Conservation (phyloP, 2,888 invertebrate species). For the Cloeon dipterum region DNA sequence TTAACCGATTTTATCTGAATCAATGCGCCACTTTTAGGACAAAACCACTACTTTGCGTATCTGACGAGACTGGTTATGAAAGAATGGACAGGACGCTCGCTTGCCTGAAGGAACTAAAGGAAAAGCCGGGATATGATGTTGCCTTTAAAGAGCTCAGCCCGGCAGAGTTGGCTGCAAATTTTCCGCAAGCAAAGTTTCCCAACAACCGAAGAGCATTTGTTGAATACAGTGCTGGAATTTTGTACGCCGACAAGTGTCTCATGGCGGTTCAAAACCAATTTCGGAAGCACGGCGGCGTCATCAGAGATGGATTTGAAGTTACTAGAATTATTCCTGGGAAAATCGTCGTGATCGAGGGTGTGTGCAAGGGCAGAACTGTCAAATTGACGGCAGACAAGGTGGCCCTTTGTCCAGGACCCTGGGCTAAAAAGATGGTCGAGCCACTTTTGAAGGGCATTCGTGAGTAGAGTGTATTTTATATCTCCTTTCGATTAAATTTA, state of each 20-base stretch:
- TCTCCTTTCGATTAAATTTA: too few species aligned
- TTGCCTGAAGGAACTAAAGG: not conserved
- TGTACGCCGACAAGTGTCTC: slow-evolving; percentile 4
- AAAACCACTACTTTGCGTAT: slow-evolving; percentile 3
- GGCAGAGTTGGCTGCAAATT: slow-evolving; percentile 1
- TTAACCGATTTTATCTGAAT: not conserved
- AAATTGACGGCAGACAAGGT: slow-evolving; percentile 10
- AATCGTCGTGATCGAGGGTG: slow-evolving; percentile 2
- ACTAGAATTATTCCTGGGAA: slow-evolving; percentile 3
- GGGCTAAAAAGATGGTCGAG: slow-evolving; percentile 8
- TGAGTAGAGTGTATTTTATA: too few species aligned
- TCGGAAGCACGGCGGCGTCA: slow-evolving; percentile 1
- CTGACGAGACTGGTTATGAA: not conserved
- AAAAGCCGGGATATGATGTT: not conserved
- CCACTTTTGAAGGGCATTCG: not conserved
- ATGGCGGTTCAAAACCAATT: slow-evolving; percentile 3
- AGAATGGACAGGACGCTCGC: not conserved
- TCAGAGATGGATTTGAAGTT: slow-evolving; percentile 4
- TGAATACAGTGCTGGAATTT: slow-evolving; percentile 4
- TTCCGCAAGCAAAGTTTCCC: not conserved
- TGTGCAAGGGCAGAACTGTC: too few species aligned
- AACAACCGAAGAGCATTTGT: slow-evolving; percentile 2
- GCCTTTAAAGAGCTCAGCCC: not conserved
- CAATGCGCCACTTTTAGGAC: not conserved
- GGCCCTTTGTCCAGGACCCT: slow-evolving; percentile 15